These are phyloP conservation scores for Acleris holmiana DNA, from an alignment of 2,888 invertebrate genomes.

Conservation along the genomic window DNA sequence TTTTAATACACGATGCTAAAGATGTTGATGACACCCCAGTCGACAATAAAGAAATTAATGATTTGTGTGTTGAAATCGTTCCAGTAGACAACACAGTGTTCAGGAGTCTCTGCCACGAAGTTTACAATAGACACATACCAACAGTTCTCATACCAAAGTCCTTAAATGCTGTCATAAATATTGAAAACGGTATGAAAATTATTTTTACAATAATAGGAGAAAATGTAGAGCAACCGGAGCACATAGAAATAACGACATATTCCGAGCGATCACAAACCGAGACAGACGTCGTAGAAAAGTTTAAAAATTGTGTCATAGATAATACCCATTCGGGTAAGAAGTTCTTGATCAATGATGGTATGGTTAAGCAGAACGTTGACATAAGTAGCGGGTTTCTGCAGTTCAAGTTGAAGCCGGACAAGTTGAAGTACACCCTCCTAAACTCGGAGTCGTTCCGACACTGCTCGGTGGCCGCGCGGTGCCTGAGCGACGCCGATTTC, in stretches of 20 bases:
- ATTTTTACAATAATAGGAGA: slow-evolving; percentile 73
- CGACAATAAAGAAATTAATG: slow-evolving; percentile 57
- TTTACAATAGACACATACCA: slow-evolving; percentile 70
- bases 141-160: slow-evolving; percentile 82
- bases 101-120: slow-evolving; percentile 70
- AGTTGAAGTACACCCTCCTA: slow-evolving; percentile 75
- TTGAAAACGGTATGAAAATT: slow-evolving; percentile 84
- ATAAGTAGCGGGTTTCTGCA: slow-evolving; percentile 67
- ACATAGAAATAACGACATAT: slow-evolving; percentile 80
- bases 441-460: slow-evolving; percentile 80
- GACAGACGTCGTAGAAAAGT: slow-evolving; percentile 67
- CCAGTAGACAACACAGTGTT: slow-evolving; percentile 70
- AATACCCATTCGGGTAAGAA: slow-evolving; percentile 75
- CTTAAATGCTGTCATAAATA: slow-evolving; percentile 80
- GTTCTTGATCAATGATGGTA: slow-evolving; percentile 82
- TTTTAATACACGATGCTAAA: slow-evolving; percentile 52
- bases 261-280: slow-evolving; percentile 63
- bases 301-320: slow-evolving; percentile 80
- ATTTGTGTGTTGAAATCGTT: slow-evolving; percentile 75
- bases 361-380: slow-evolving; percentile 73
- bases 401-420: slow-evolving; percentile 75
- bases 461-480: slow-evolving; percentile 74
- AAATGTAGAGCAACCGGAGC: slow-evolving; percentile 65
- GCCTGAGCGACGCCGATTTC: slow-evolving; percentile 61
- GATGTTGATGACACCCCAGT: slow-evolving; percentile 53